Percentiles rank a stretch among this genome's conserved stretches.
Evolutionary conservation across 2,113 vertebrate species (phyloP).

Genomic region (Grammomys dolichurus): DNA sequence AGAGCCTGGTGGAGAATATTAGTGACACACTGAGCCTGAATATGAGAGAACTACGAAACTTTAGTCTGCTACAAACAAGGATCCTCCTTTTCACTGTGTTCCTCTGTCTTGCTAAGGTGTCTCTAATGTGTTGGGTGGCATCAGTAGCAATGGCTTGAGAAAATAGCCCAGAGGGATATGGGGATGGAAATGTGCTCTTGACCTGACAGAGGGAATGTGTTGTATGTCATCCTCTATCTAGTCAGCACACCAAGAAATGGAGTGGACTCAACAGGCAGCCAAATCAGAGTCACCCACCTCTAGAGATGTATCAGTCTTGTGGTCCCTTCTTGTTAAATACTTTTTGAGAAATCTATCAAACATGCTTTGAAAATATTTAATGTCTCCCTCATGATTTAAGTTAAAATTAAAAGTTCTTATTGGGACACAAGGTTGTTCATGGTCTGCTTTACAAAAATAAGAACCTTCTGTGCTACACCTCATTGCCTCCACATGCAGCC

Average conservation of each 20-base stretch:
- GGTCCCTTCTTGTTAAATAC: not conserved
- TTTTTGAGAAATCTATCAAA: not conserved
- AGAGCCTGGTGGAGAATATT: not conserved
- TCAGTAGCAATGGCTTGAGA: not conserved
- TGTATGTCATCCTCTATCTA: fast-evolving
- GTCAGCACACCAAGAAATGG: not conserved
- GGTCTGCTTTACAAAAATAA: too few relatives aligned
- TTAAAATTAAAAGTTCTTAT: not conserved
- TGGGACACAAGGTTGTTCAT: not conserved
- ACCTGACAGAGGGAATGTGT: fast-evolving
- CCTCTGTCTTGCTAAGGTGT: not conserved
- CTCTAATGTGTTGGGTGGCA: not conserved
- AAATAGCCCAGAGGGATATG: too few relatives aligned
- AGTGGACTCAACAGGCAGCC: not conserved
- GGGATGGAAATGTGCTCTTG: fast-evolving
- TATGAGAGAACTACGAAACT: not conserved
- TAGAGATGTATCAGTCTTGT: not conserved
- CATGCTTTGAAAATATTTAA: not conserved
- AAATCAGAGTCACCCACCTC: not conserved
- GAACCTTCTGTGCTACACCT: fast-evolving
- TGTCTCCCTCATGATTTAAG: not conserved
- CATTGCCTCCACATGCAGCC: fast-evolving
- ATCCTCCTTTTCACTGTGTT: not conserved
- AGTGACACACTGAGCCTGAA: not conserved
- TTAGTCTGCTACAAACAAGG: not conserved